Evolutionary conservation across 1,140 invertebrate genomes (phyloP), one percentile per base, ranked within the genome.

Genomic region (Proales similis): DNA sequence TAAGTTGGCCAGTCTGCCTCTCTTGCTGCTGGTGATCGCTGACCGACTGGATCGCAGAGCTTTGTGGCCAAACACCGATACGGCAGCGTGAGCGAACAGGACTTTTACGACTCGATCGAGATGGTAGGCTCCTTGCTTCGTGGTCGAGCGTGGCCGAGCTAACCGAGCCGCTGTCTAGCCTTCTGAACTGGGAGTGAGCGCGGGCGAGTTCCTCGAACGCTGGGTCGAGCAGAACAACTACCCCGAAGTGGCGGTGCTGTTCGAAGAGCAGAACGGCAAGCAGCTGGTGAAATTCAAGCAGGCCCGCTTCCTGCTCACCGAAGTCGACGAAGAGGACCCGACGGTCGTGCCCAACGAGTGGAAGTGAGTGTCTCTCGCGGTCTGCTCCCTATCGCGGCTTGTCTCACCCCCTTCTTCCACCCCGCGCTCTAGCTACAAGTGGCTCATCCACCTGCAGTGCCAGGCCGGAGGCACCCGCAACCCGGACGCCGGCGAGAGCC

Each of bases 391-490:
- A n/a, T n/a, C n/a, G n/a, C n/a, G n/a, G n/a, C n/a, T n/a, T n/a
- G n/a, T n/a, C n/a, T n/a, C n/a, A n/a, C n/a, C n/a, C 38, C 12
- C 22, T 49, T 6, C 11, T 5, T 43, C 45, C 17, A 27, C 12
- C 5, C n/a, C 11, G 27, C 11, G 14, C 14, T 36, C 26, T 2
- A 61, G 39, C 17, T 46, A 61, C 11, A 45, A 45, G 47, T 61
- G 57, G 57, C 32, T 30, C 19, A 61, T 61, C n/a, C 36, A 45
- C 47, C 7, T 61, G 2, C 39, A 61, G 38, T 61, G 57, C 26
- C 32, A 61, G 14, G 42, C 29, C 32, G 57, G 57, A 24, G 57
- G 57, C 14, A 33, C 39, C 19, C 24, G 45, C 17, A 12, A 11
- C 29, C 32, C 38, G 22, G 39, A 27, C 6, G 27, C 22, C 26